phyloP scores from a whole-genome alignment of 2,888 invertebrate genomes.

The Drosophila demipolita region DNA sequence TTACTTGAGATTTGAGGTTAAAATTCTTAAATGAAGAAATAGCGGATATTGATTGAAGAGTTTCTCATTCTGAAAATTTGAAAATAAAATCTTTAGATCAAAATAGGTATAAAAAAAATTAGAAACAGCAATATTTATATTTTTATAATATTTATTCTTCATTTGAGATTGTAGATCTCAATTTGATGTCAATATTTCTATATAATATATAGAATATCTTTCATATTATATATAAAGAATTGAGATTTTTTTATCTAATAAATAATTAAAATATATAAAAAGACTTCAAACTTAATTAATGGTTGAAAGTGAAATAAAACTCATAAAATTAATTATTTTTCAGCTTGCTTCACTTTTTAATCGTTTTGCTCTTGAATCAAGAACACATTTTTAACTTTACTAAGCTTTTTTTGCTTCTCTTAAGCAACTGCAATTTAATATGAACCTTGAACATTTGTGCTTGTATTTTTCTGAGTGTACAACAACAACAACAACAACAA shows the following conservation, averaged over 20 bases:
- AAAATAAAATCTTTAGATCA: neutral
- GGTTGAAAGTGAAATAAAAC: neutral
- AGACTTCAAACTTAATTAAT: neutral
- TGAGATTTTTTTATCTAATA: neutral
- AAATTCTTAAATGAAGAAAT: neutral
- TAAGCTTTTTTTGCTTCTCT: neutral
- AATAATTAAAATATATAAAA: neutral
- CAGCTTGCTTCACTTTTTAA: neutral
- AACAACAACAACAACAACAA: slow-evolving; percentile 34
- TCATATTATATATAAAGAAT: neutral
- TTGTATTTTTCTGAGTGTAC: slow-evolving; percentile 2
- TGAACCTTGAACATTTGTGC: neutral
- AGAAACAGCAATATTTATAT: too few species aligned
- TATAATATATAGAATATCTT: neutral
- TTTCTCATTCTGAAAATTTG: neutral
- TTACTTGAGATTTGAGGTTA: neutral
- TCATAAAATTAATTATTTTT: neutral
- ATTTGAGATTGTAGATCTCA: neutral
- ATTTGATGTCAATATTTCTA: neutral
- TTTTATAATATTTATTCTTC: neutral
- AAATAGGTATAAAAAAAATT: too few species aligned
- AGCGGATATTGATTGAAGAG: neutral
- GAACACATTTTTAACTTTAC: neutral
- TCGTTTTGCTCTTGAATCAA: neutral
- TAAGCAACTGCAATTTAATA: neutral